These are phyloP conservation scores for Periophthalmodon schlosseri DNA, from an alignment of 2,113 vertebrate species.

Conservation along the genomic window DNA sequence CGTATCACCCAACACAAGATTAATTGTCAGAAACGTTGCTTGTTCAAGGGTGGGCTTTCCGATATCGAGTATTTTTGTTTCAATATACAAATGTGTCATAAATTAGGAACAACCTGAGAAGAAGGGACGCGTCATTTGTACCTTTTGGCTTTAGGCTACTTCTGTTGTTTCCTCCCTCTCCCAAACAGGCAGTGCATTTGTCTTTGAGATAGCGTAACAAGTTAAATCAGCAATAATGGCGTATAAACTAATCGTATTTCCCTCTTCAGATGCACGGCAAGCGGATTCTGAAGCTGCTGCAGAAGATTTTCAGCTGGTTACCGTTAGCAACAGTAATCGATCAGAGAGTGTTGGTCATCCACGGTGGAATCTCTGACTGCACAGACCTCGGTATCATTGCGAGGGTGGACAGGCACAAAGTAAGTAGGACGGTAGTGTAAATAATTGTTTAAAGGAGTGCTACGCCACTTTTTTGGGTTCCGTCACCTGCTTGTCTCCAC, in stretches of 20 bases:
- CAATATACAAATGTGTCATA: neutral
- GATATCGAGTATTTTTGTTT: neutral
- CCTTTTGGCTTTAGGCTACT: neutral
- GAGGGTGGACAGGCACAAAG: slow-evolving; percentile 84
- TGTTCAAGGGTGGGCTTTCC: neutral
- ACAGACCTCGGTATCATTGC: slow-evolving; percentile 85
- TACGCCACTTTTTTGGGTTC: too few species aligned
- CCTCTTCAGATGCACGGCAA: slow-evolving; percentile 84
- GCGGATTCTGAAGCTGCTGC: slow-evolving; percentile 86
- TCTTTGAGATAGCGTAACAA: neutral
- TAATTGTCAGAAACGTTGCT: neutral
- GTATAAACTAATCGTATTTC: neutral
- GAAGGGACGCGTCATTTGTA: neutral
- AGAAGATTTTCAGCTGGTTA: slow-evolving; percentile 94
- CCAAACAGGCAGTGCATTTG: neutral
- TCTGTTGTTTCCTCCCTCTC: neutral
- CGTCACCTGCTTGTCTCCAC: too few species aligned
- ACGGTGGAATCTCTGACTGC: slow-evolving; percentile 88
- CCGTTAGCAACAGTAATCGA: slow-evolving; percentile 90
- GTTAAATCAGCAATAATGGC: too few species aligned
- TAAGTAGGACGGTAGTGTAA: slow-evolving; percentile 50
- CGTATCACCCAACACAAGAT: neutral
- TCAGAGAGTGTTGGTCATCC: slow-evolving; percentile 88
- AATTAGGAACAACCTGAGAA: neutral
- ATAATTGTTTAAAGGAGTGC: neutral